Evolutionary conservation across 2,888 invertebrate species (phyloP), one percentile per base, ranked within the genome.

Genomic region (Monopis laevigella): DNA sequence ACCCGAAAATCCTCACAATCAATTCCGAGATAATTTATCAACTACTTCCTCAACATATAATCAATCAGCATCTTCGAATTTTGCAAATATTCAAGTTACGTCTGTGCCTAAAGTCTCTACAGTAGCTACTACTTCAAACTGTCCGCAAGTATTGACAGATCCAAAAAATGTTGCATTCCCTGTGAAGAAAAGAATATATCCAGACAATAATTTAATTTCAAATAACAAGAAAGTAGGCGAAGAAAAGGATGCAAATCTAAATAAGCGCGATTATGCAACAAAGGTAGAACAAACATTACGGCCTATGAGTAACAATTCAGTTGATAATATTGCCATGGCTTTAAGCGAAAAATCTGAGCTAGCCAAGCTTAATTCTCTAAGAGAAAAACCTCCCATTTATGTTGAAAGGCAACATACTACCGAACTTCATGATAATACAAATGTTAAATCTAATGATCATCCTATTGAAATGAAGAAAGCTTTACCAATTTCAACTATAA

Each of bases 151-250:
- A 18, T 45, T 59, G 24, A 44, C 62, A 16, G 67, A 73, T 36
- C 53, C 73, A 5, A 75, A 78, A 56, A 51, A 67, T 30, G 54
- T 82, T 12, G 62, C 82, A 17, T 87, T 84, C 53, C 87, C 87
- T 7, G 86, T 87, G 26, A 87, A 87, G 55, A 87, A 87, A 56
- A 71, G 87, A 28, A 81, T 75, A 24, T 87, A 86, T 48, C 84
- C 75, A 55, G 86, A 86, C 51, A 62, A 66, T 2, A 74, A 77
- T 16, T 50, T 61, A 50, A 12, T 67, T 41, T 41, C 68, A 50
- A 43, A 10, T 29, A 14, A 62, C 52, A 52, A 65, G 54, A 62
- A 70, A 55, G 5, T 43, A 4, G 17, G 53, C 4, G 75, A 73
- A 30, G 46, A 43, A 34, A 65, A 66, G 12, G 44, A 17, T 18